Percentiles rank a stretch among this genome's conserved stretches.
Conservation (phyloP, 2,113 vertebrate genomes). For the Indri indri region DNA sequence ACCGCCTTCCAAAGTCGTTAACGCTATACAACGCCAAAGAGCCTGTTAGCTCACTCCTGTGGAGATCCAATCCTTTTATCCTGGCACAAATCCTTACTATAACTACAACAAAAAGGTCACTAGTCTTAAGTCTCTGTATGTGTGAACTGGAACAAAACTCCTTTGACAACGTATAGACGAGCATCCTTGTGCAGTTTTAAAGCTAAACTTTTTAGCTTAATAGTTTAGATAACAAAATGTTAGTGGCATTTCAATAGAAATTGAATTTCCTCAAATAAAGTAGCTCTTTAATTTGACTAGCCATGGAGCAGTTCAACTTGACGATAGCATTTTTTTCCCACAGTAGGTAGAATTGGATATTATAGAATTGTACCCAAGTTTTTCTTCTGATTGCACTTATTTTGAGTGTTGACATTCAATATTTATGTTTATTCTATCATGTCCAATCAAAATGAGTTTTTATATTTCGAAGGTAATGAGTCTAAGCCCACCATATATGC, state of each 20-base stretch:
- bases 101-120: background rate
- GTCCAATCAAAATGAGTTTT: background rate
- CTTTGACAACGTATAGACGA: background rate
- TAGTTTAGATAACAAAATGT: background rate
- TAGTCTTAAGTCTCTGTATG: background rate
- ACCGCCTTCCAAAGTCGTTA: background rate
- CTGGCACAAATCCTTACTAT: background rate
- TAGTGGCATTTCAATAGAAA: background rate
- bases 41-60: background rate
- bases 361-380: background rate
- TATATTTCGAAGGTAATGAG: background rate
- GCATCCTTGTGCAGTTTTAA: background rate
- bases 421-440: background rate
- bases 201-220: background rate
- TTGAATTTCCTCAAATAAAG: background rate
- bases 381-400: background rate
- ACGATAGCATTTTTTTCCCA: background rate
- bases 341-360: background rate
- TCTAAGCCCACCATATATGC: background rate
- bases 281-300: background rate
- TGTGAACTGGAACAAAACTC: conserved; percentile 1
- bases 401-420: background rate
- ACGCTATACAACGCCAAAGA: background rate
- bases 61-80: background rate
- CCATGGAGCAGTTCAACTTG: background rate